phyloP scores from a whole-genome alignment of 1,140 invertebrate genomes.

The Apis laboriosa region DNA sequence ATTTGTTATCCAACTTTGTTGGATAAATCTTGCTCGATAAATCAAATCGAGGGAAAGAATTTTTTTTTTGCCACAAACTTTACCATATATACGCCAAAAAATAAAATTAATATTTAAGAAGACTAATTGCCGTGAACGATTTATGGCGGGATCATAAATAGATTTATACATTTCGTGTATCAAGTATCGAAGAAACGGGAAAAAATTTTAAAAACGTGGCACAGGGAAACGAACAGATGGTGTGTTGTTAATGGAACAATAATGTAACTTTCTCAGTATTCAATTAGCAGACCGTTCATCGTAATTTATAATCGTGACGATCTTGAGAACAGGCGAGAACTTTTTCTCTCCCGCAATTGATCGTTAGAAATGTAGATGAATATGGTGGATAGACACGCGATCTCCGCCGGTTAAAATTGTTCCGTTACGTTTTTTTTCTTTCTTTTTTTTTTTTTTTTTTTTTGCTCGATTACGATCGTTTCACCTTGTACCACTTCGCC shows the following conservation, averaged over 20 bases:
- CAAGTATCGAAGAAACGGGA: too few species aligned
- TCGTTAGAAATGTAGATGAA: constrained; percentile 31
- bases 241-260: constrained; percentile 24
- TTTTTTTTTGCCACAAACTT: too few species aligned
- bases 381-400: constrained; percentile 21
- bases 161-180: background rate
- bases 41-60: too few species aligned
- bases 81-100: too few species aligned
- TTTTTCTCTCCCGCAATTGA: constrained; percentile 30
- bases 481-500: constrained; percentile 73
- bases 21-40: too few species aligned
- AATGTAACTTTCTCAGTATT: constrained; percentile 52
- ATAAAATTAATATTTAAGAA: too few species aligned
- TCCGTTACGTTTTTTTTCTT: constrained; percentile 12
- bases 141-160: too few species aligned
- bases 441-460: background rate
- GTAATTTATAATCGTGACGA: constrained; percentile 43
- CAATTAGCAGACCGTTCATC: constrained; percentile 52
- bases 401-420: constrained; percentile 24
- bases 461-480: constrained; percentile 58
- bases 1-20: too few species aligned
- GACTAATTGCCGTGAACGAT: too few species aligned
- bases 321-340: constrained; percentile 38
- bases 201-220: background rate
- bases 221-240: background rate